These are phyloP conservation scores for Cheilinus undulatus DNA, from an alignment of 2,113 vertebrate species.

Conservation along the genomic window DNA sequence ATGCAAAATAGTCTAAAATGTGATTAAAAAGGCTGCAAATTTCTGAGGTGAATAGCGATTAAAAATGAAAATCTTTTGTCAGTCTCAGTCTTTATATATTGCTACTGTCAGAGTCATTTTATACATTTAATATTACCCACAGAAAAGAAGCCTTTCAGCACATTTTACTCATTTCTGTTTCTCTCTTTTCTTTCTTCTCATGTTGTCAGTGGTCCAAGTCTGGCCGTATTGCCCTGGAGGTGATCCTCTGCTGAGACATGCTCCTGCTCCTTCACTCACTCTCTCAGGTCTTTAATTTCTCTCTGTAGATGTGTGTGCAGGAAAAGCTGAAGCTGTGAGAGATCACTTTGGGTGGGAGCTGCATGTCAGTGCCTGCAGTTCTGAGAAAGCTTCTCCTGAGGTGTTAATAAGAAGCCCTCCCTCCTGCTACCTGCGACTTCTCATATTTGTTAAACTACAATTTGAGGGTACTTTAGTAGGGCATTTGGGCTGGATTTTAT, in stretches of 20 bases:
- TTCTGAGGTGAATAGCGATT: no score
- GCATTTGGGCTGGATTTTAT: no score
- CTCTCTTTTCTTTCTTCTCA: constrained; percentile 10
- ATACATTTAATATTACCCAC: no score
- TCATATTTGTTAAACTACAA: no score
- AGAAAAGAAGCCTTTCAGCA: no score
- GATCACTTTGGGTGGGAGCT: constrained; percentile 55
- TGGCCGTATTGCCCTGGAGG: constrained; percentile 55
- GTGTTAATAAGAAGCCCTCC: constrained; percentile 26
- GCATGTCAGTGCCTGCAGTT: constrained; percentile 68
- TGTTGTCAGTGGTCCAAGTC: constrained; percentile 34
- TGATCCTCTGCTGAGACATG: constrained; percentile 65
- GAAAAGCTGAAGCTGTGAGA: constrained; percentile 44
- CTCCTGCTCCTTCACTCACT: constrained; percentile 33
- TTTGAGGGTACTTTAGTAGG: no score
- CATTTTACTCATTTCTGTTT: neutral
- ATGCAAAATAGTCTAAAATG: no score
- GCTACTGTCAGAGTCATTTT: no score
- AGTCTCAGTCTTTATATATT: no score
- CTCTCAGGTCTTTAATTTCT: constrained; percentile 67
- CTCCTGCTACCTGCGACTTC: no score
- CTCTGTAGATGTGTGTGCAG: constrained; percentile 20
- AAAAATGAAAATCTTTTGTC: no score
- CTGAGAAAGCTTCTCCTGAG: constrained; percentile 55
- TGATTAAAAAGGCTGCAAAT: no score